Evolutionary conservation across 2,797 vertebrate species (phyloP).

Genomic region (Tympanoctomys barrerae): DNA sequence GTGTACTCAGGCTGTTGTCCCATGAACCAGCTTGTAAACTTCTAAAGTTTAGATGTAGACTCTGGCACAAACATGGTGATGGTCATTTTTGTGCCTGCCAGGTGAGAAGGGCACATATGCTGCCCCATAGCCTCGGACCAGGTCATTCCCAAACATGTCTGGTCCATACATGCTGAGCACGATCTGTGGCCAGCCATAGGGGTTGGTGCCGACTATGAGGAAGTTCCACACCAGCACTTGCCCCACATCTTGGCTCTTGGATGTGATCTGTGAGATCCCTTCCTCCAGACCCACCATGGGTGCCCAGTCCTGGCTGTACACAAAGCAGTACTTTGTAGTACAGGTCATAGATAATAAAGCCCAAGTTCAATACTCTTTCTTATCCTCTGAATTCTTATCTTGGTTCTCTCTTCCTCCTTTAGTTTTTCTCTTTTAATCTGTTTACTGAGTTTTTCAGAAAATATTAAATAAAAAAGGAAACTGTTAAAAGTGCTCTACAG

Average conservation of each 20-base stretch:
- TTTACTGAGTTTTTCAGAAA: conserved; percentile 41
- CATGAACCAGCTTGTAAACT: conserved; percentile 90
- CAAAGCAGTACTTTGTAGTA: conserved; percentile 98
- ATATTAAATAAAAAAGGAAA: conserved; percentile 35
- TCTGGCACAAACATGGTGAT: too few relatives aligned
- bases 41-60: too few relatives aligned
- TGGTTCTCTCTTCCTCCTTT: background rate
- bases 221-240: too few relatives aligned
- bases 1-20: conserved; percentile 97
- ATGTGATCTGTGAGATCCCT: too few relatives aligned
- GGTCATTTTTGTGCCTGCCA: too few relatives aligned
- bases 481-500: conserved; percentile 5
- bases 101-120: too few relatives aligned
- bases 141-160: too few relatives aligned
- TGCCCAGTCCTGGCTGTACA: conserved; percentile 99
- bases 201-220: too few relatives aligned
- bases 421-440: conserved; percentile 51
- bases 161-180: too few relatives aligned
- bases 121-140: too few relatives aligned
- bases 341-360: conserved; percentile 86
- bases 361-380: conserved; percentile 22
- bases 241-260: too few relatives aligned
- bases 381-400: conserved; percentile 46
- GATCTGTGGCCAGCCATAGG: too few relatives aligned
- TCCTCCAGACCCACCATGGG: conserved; percentile 88